Evolutionary conservation across 2,888 invertebrate species (phyloP).

Genomic region (Itoplectis maculator): DNA sequence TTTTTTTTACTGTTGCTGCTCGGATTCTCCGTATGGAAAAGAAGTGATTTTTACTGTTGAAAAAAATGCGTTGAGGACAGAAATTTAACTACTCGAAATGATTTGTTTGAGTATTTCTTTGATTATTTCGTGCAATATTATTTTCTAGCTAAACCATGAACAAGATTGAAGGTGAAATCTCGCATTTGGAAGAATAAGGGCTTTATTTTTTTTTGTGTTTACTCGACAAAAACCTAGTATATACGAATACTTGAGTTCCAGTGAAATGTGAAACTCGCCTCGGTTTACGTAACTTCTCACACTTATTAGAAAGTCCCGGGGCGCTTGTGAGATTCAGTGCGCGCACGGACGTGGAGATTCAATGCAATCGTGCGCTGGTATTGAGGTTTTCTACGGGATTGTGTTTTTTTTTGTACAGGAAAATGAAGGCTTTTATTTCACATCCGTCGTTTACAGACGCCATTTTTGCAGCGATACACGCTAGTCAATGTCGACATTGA

Average conservation of each 20-base stretch:
- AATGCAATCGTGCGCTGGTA: slow-evolving; percentile 10
- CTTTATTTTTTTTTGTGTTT: too few relatives aligned
- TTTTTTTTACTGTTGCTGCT: not conserved
- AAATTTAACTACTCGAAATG: not conserved
- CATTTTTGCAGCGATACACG: not conserved
- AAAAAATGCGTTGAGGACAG: not conserved
- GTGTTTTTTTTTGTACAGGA: slow-evolving; percentile 22
- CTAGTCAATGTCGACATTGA: slow-evolving; percentile 1
- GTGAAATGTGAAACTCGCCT: slow-evolving; percentile 68
- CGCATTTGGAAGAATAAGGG: not conserved
- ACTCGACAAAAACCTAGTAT: not conserved
- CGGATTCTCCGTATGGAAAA: not conserved
- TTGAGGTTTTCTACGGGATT: slow-evolving; percentile 17
- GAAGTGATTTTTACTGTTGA: not conserved
- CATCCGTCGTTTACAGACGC: slow-evolving; percentile 20
- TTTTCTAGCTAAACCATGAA: not conserved
- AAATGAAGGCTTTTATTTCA: slow-evolving; percentile 47
- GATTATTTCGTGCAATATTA: too few relatives aligned
- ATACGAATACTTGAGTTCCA: slow-evolving; percentile 49
- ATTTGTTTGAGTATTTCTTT: too few relatives aligned
- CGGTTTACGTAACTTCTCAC: slow-evolving; percentile 65
- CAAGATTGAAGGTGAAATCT: not conserved
- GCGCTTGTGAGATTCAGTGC: slow-evolving; percentile 34
- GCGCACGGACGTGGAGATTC: slow-evolving; percentile 38
- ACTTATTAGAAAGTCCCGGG: slow-evolving; percentile 64